Base-by-base conservation (phyloP, 2,888 invertebrate species). In the Chaetogeoica ovagalla region DNA sequence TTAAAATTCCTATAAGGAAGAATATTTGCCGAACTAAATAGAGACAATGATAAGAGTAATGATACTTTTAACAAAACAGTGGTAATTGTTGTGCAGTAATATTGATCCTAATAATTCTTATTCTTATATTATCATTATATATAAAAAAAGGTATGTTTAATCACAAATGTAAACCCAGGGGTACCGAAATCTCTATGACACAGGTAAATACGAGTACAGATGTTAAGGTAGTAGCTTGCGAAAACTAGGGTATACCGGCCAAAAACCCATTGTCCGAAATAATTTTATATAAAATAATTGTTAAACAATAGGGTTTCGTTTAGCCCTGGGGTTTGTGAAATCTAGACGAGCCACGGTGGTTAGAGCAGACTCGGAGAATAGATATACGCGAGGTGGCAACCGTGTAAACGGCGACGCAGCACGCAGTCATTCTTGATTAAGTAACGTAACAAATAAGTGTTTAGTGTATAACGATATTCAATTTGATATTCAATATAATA, bases 251-350 rank as follows among this genome's bases (percentile, higher is more conserved):
- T 11, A 15, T 30, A 30, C 6, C 6, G 7, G 15, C 62, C 15
- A 62, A 62, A 66, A n/a, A 5, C 43, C 68, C 23, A 68, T 48
- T 68, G 48, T 23, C 68, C 21, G n/a, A 68, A 48, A 68, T 68
- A 48, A 65, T 65, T 39, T 65, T 19, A 39, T 43, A 48, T 48
- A 48, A 9, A 48, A 68, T 5, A 17, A 15, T 19, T 37, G 23
- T 63, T 21, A 21, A 48, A 23, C 48, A 68, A 68, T 23, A 48
- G 68, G 68, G 48, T 68, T 68, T 68, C 68, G 68, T 68, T 68
- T 68, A 68, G 68, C 15, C 48, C 48, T n/a, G 21, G 68, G 48
- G 68, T 68, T 66, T 66, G 43, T 68, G 68, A 48, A 68, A n/a
- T 48, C 68, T 68, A 23, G 21, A 68, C 48, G 23, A 4, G 23